Base-by-base conservation (phyloP, 53 echinoderm and acorn worm species). In the Glandiceps talaboti region DNA sequence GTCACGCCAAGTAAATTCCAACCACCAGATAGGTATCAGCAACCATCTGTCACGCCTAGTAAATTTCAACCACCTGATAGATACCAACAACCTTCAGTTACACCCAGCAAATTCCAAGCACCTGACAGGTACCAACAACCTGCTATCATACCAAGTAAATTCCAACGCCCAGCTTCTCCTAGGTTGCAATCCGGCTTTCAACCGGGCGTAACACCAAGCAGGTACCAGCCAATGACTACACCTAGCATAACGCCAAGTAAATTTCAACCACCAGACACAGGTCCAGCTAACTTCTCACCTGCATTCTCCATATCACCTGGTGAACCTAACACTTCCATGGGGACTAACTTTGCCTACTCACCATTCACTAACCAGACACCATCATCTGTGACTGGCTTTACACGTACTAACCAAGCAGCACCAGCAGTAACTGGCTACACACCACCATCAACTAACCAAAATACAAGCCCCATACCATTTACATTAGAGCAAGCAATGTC, bases 391-490 rank as follows among this genome's bases (percentile, higher is more conserved):
- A 45, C 64, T 45, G 64, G 64, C 20, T 6, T 45, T 12, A 45
- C 64, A 45, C 64, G 20, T 12, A 20, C 64, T 45, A 45, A 45
- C 64, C 6, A 12, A 12, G 64, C 64, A 12, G 20, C 6, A 12
- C 64, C 6, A 45, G 64, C 64, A 12, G 64, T 45, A 45, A 45
- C 6, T 45, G 64, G 64, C 6, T 45, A 45, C 20, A 12, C 64
- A 45, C 64, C n/a, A n/a, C n/a, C n/a, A n/a, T 1, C 30, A 33
- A 32, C 77, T 73, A 79, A 33, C 79, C 28, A 64, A 74, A 28
- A 30, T 85, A 10, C 80, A 80, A 28, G 82, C 85, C 27, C 85
- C 88, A 64, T 85, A 88, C 45, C 85, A 80, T 73, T 76, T 76
- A 26, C 86, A 80, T 30, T 82, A 80, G 27, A 33, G 76, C 72